Evolutionary conservation across 2,113 vertebrate species (phyloP).

Genomic region (Tychaedon coryphoeus): DNA sequence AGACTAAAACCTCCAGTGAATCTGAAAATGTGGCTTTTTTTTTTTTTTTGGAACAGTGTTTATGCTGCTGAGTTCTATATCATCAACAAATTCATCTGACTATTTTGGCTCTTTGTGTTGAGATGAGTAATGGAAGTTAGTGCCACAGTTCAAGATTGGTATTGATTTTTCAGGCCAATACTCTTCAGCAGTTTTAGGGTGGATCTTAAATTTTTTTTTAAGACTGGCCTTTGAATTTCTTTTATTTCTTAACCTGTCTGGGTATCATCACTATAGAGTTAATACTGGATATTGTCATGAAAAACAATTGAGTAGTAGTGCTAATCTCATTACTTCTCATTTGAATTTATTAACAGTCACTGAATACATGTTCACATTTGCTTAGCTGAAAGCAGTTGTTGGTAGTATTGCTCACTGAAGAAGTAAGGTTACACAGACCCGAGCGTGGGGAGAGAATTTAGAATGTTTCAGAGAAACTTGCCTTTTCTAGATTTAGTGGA

Average conservation of each 20-base stretch:
- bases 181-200: background rate
- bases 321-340: background rate
- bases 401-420: background rate
- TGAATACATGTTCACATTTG: background rate
- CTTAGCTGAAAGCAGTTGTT: background rate
- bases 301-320: background rate
- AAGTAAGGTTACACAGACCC: background rate
- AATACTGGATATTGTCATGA: background rate
- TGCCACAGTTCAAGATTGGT: background rate
- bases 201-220: background rate
- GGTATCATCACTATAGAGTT: background rate
- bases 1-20: background rate
- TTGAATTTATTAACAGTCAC: background rate
- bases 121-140: background rate
- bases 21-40: background rate
- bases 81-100: background rate
- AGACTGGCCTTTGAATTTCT: background rate
- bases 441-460: background rate
- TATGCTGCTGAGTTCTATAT: background rate
- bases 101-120: background rate
- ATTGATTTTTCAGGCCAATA: background rate
- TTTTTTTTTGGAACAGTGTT: accelerated
- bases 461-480: background rate
- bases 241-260: background rate
- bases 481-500: background rate